Evolutionary conservation across 2,888 invertebrate genomes (phyloP).

Genomic region (Plutella xylostella): DNA sequence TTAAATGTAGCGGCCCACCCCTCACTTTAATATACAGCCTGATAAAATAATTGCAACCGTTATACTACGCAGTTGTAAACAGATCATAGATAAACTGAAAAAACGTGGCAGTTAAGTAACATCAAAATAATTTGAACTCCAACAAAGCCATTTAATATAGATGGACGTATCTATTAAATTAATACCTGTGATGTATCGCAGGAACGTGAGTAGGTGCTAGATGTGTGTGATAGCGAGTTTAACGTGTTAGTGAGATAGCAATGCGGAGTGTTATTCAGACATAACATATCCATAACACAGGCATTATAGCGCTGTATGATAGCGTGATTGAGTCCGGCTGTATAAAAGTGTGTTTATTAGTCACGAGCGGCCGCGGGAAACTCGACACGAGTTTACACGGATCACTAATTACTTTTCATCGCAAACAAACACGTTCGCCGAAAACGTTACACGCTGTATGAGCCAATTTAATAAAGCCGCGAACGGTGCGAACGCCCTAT

Average conservation of each 20-base stretch:
- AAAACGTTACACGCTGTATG: constrained; percentile 30
- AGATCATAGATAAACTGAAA: not conserved
- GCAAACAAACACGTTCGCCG: constrained; percentile 6
- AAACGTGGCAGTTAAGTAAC: too few relatives aligned
- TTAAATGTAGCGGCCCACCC: constrained; percentile 27
- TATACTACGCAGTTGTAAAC: not conserved
- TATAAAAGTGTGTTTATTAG: constrained; percentile 47
- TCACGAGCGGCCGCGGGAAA: constrained; percentile 39
- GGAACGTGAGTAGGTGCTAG: constrained; percentile 16
- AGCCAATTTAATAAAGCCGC: constrained; percentile 54
- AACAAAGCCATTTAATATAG: too few relatives aligned
- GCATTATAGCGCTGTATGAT: constrained; percentile 36
- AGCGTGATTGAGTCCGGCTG: constrained; percentile 36
- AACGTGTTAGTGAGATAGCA: constrained; percentile 29
- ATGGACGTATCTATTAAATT: constrained; percentile 8
- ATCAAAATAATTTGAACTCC: too few relatives aligned
- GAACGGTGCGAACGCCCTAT: constrained; percentile 49
- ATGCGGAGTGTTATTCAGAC: too few relatives aligned
- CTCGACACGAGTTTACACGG: constrained; percentile 32
- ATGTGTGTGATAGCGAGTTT: constrained; percentile 23
- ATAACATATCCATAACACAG: constrained; percentile 24
- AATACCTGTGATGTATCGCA: constrained; percentile 18
- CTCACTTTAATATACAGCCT: constrained; percentile 1
- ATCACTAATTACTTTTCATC: constrained; percentile 25
- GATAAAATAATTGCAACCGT: not conserved